A percentile compares a stretch with the other conserved stretches of the same genome.
Conservation (phyloP, 2,113 vertebrate genomes). For the Dipodomys stephensi region DNA sequence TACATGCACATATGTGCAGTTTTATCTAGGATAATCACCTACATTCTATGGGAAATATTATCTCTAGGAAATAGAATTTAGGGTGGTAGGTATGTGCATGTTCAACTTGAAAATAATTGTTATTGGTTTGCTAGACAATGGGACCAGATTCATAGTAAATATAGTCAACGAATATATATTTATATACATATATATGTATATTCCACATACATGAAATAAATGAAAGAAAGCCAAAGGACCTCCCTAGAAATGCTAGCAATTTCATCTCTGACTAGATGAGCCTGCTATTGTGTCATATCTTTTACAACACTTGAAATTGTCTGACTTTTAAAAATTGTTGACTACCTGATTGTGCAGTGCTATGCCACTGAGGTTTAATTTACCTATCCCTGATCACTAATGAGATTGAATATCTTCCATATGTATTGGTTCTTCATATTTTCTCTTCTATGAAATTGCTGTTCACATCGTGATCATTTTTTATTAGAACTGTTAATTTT, state of each 20-base stretch:
- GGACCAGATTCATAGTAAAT: background rate
- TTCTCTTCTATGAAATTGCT: constrained; percentile 45
- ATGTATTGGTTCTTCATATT: constrained; percentile 54
- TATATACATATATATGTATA: too few relatives aligned
- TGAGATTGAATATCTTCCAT: constrained; percentile 46
- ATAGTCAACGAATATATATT: background rate
- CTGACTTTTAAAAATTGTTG: background rate
- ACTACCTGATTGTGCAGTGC: constrained; percentile 55
- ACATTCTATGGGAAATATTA: background rate
- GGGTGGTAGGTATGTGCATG: background rate
- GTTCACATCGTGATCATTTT: background rate
- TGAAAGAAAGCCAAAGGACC: constrained; percentile 7
- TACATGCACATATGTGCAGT: background rate
- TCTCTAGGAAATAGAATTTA: background rate
- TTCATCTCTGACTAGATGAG: background rate
- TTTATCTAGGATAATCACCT: constrained; percentile 11
- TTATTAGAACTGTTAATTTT: constrained; percentile 20
- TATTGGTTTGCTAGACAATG: background rate
- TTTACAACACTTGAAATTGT: constrained; percentile 53
- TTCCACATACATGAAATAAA: background rate
- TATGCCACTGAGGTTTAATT: constrained; percentile 52
- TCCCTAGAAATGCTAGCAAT: background rate
- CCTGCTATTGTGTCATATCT: constrained; percentile 13
- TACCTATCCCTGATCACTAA: constrained; percentile 45
- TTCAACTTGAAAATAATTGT: constrained; percentile 31